These are phyloP conservation scores for Paragorgia papillata DNA, from an alignment of 92 coral and sea anemone genomes.

Conservation along the genomic window DNA sequence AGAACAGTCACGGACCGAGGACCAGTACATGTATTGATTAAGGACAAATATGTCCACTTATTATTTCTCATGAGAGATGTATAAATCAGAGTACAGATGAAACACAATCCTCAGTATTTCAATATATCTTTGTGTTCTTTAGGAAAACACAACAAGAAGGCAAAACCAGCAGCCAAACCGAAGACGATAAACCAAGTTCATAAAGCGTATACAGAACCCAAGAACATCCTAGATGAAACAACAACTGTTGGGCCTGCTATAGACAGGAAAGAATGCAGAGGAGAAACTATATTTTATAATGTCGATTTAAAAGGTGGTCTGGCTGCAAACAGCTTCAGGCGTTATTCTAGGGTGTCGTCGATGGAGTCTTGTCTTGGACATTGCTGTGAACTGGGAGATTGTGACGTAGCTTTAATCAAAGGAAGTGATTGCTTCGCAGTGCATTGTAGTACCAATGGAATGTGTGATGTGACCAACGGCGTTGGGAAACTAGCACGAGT, in stretches of 20 bases:
- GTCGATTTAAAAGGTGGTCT: conserved; percentile 81
- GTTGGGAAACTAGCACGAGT: conserved; percentile 42
- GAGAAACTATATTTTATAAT: conserved; percentile 67
- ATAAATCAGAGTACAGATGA: too few species aligned
- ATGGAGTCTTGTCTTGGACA: conserved; percentile 77
- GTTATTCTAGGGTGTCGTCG: conserved; percentile 43
- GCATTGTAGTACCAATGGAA: conserved; percentile 64
- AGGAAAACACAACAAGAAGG: not conserved
- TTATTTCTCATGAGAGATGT: too few species aligned
- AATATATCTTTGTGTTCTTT: too few species aligned
- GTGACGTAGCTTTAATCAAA: conserved; percentile 81
- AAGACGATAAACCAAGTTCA: not conserved
- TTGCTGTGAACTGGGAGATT: conserved; percentile 76
- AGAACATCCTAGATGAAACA: conserved; percentile 9
- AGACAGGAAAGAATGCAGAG: conserved; percentile 6
- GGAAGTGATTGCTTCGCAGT: conserved; percentile 70
- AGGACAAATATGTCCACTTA: too few species aligned
- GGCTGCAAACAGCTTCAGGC: conserved; percentile 74
- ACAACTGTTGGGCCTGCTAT: not conserved
- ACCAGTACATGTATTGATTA: too few species aligned
- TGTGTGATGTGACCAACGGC: conserved; percentile 78
- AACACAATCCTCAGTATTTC: too few species aligned
- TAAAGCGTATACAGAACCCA: not conserved
- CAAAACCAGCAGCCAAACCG: conserved; percentile 1
- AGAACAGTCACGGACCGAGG: too few species aligned